These are phyloP conservation scores for Alcedo atthis DNA, from an alignment of 2,797 vertebrate species.

Conservation along the genomic window DNA sequence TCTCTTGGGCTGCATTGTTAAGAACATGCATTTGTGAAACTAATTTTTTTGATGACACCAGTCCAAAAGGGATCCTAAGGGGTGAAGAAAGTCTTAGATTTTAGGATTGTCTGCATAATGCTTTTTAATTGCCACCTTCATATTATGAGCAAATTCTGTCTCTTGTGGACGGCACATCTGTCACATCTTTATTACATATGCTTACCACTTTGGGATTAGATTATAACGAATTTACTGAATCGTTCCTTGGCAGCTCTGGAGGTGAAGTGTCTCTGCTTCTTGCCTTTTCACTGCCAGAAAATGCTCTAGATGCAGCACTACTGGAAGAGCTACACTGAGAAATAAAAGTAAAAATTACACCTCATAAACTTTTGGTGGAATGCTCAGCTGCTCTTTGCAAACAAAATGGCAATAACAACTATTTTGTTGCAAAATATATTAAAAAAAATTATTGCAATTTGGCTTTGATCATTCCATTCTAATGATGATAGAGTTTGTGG, in stretches of 20 bases:
- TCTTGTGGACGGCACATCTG: conserved; percentile 7
- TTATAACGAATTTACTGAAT: conserved; percentile 43
- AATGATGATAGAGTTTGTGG: conserved; percentile 13
- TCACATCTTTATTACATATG: conserved; percentile 20
- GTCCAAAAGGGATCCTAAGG: background rate
- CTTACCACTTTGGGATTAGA: conserved; percentile 51
- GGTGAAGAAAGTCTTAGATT: background rate
- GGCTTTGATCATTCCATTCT: background rate
- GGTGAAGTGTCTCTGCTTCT: background rate
- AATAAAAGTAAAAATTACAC: background rate
- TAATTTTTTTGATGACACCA: background rate
- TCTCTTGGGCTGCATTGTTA: background rate
- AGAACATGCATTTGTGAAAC: background rate
- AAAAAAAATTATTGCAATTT: background rate
- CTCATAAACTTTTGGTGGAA: background rate
- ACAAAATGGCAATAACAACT: background rate
- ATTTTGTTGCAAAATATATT: background rate
- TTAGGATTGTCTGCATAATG: conserved; percentile 32
- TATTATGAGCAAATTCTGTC: conserved; percentile 12
- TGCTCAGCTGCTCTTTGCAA: background rate
- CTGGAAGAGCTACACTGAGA: background rate
- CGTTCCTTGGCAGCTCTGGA: conserved; percentile 17
- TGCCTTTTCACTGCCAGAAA: background rate
- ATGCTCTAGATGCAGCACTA: background rate
- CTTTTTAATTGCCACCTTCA: conserved; percentile 54